Conservation (phyloP, 1,140 invertebrate species). For the Eufriesea mexicana region DNA sequence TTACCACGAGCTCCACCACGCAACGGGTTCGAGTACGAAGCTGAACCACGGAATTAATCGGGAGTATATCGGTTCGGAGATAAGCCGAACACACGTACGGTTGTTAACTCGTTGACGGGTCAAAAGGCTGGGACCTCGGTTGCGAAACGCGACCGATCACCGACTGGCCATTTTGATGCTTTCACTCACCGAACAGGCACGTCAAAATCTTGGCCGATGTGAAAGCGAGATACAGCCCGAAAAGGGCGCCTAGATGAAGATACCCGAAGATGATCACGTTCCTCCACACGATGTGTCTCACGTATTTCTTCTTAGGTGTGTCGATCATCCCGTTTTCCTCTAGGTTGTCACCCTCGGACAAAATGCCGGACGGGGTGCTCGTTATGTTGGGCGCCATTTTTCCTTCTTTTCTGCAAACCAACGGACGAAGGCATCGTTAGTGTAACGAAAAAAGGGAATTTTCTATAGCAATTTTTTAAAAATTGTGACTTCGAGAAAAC, state of each 20-base stretch:
- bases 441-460: background rate
- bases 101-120: background rate
- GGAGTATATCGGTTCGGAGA: too few relatives aligned
- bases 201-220: conserved; percentile 91
- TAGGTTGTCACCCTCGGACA: conserved; percentile 86
- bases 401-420: conserved; percentile 39
- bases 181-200: conserved; percentile 88
- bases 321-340: conserved; percentile 76
- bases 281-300: conserved; percentile 92
- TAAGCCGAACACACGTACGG: background rate
- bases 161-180: background rate
- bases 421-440: background rate
- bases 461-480: too few relatives aligned
- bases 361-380: conserved; percentile 84
- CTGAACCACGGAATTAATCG: background rate
- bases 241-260: conserved; percentile 93
- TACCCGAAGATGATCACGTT: conserved; percentile 93
- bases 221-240: conserved; percentile 91
- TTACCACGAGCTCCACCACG: background rate
- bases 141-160: too few relatives aligned
- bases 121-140: background rate
- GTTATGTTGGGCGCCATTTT: conserved; percentile 86
- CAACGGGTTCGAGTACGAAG: background rate
- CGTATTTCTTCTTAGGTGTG: conserved; percentile 78
- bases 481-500: too few relatives aligned